Conservation (phyloP, 2,888 invertebrate species). For the Leucoptera coffeella region DNA sequence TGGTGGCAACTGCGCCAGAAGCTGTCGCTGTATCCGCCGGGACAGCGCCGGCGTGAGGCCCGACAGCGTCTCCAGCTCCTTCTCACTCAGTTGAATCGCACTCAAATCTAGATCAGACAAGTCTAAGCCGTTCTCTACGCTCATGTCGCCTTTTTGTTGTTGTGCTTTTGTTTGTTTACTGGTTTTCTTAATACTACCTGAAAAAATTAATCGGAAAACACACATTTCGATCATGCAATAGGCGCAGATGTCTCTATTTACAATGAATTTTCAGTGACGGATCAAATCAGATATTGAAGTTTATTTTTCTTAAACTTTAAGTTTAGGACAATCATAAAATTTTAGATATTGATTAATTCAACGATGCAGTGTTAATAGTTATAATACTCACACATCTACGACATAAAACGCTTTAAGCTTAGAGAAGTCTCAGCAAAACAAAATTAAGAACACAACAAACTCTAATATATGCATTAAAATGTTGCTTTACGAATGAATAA, state of each 20-base stretch:
- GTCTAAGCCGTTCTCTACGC: constrained; percentile 33
- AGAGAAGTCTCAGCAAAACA: no score
- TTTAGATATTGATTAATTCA: no score
- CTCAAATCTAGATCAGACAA: constrained; percentile 62
- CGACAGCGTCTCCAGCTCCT: constrained; percentile 62
- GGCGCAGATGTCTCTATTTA: constrained; percentile 24
- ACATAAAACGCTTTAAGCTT: no score
- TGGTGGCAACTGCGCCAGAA: constrained; percentile 64
- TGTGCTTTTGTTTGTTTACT: constrained; percentile 20
- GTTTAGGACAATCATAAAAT: no score
- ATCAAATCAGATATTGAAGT: no score
- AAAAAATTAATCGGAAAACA: constrained; percentile 44
- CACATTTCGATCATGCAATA: constrained; percentile 51
- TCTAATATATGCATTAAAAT: constrained; percentile 54
- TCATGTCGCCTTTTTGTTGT: constrained; percentile 13
- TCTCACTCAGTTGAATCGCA: constrained; percentile 61
- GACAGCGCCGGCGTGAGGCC: constrained; percentile 66
- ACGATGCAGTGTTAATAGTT: no score
- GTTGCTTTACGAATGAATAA: constrained; percentile 44
- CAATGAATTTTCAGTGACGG: constrained; percentile 42
- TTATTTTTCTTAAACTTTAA: no score
- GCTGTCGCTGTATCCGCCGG: constrained; percentile 64
- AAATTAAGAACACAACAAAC: constrained; percentile 38
- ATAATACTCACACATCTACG: no score
- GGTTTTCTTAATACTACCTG: constrained; percentile 43